Evolutionary conservation across 2,888 invertebrate genomes (phyloP), one percentile per base, ranked within the genome.

Genomic region (Apomyelois bistriatella): DNA sequence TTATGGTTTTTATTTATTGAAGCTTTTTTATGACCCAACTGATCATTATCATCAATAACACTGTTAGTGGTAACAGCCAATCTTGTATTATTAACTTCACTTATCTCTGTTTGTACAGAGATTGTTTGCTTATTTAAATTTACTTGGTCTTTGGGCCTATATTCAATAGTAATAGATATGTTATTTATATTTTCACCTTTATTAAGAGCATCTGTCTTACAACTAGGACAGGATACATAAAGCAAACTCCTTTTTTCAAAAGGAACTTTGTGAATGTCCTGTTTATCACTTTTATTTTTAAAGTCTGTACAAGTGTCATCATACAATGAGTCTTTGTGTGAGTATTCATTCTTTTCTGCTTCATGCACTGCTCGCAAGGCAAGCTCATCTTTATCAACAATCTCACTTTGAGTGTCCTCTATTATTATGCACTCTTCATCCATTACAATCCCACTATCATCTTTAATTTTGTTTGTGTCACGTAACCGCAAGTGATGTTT

Each of bases 361-460:
- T 75, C 66, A 42, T 72, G 55, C 10, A 88, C 79, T 57, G 82
- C 82, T 36, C 77, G 57, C 63, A 73, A 80, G 53, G 88, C 86
- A 37, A 73, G 60, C 61, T 59, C 69, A 66, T 90, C 89, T 68
- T 87, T 89, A 66, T 88, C 85, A 52, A 76, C 35, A 41, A 53
- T 48, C 53, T 68, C 52, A 62, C 60, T 72, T 60, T 75, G 75
- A 42, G 78, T 74, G 53, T 82, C 82, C 62, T 84, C 73, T 60
- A 87, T 80, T 3, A 75, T 58, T 60, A 76, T 74, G 8, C 61
- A 58, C 38, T 81, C 79, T 70, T 81, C 74, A 66, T 83, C 79
- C 55, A 80, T 65, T 54, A 71, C 73, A 57, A 80, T 80, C 7
- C 77, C 82, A 76, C 80, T 86, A 58, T 85, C 82, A 66, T 79